Conservation (phyloP, 2,113 vertebrate genomes). For the Plectropomus leopardus region DNA sequence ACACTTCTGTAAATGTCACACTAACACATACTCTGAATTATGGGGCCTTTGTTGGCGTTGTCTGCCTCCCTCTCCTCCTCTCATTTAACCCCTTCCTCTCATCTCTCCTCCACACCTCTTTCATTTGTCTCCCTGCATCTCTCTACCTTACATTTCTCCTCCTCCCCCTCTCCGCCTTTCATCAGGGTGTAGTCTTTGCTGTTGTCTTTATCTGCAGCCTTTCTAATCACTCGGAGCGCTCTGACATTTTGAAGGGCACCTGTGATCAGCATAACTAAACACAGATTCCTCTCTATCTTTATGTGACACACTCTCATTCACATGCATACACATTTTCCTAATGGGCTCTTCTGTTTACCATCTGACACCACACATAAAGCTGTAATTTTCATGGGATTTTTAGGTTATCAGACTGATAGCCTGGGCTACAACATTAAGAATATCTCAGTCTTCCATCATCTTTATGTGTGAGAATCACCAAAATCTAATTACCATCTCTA, state of each 20-base stretch:
- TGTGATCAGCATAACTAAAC: slow-evolving; percentile 63
- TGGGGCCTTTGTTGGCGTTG: neutral
- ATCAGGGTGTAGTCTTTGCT: slow-evolving; percentile 13
- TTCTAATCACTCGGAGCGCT: slow-evolving; percentile 49
- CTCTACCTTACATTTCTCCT: neutral
- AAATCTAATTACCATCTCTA: neutral
- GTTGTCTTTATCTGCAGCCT: slow-evolving; percentile 43
- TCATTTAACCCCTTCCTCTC: neutral
- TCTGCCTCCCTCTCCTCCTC: neutral
- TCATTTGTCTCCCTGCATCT: neutral
- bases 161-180: neutral
- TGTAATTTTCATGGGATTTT: neutral
- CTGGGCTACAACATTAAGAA: neutral
- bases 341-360: slow-evolving; percentile 11
- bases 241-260: slow-evolving; percentile 63
- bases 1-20: slow-evolving; percentile 18
- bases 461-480: slow-evolving; percentile 3
- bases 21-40: neutral
- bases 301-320: slow-evolving; percentile 5
- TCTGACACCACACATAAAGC: slow-evolving; percentile 1
- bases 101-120: neutral
- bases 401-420: neutral
- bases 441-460: neutral
- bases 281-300: slow-evolving; percentile 11
- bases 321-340: slow-evolving; percentile 1